phyloP scores from a whole-genome alignment of 1,140 invertebrate species.

The Chelonus insularis region DNA sequence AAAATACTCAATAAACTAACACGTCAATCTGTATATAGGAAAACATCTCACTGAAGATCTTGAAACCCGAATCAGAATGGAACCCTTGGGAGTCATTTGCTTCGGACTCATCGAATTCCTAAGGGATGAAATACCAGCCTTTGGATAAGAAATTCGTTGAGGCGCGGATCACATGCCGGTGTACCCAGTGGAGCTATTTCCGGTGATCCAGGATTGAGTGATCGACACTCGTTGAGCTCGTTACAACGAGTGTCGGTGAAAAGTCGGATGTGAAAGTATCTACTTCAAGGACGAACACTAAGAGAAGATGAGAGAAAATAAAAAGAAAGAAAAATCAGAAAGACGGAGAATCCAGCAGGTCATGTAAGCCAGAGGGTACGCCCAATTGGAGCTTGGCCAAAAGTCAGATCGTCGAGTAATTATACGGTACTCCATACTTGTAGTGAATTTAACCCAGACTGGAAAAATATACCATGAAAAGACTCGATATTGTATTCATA shows the following conservation, averaged over 20 bases:
- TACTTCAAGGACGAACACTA: neutral
- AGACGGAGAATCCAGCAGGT: neutral
- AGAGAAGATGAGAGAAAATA: neutral
- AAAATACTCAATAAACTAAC: neutral
- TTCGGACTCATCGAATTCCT: conserved; percentile 20
- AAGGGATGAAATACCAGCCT: conserved; percentile 15
- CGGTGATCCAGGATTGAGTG: conserved; percentile 18
- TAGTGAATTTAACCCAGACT: conserved; percentile 6
- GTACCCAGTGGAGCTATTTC: conserved; percentile 20
- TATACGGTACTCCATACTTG: conserved; percentile 12
- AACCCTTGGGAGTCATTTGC: conserved; percentile 15
- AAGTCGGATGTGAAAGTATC: neutral
- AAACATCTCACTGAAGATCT: conserved; percentile 11
- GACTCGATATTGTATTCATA: conserved; percentile 2
- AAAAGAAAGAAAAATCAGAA: neutral
- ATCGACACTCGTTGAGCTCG: conserved; percentile 7
- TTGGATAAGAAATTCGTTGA: conserved; percentile 17
- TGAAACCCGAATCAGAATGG: conserved; percentile 14
- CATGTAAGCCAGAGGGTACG: conserved; percentile 5
- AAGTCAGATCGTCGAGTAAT: conserved; percentile 13
- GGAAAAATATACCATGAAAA: neutral
- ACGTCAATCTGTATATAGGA: conserved; percentile 20
- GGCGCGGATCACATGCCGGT: conserved; percentile 7
- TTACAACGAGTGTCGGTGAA: conserved; percentile 2
- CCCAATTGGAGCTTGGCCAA: conserved; percentile 13